Base-by-base conservation (phyloP, 1,140 invertebrate genomes). In the Danaus melanippus region DNA sequence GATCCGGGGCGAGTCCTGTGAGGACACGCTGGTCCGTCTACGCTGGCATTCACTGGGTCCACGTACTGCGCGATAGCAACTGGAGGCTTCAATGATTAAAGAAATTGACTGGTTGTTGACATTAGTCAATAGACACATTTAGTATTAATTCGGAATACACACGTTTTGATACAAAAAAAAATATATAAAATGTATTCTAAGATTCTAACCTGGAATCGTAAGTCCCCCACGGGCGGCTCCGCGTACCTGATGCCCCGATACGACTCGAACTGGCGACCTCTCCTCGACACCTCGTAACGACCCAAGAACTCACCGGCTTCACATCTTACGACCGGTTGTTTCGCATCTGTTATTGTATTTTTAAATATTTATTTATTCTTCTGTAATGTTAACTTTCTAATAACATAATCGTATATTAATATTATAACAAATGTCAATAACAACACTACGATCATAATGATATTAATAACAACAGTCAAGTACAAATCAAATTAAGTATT, bases 201-300 rank as follows among this genome's bases (percentile, higher is more conserved):
- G 12, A 51, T 9, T 15, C 44, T 21, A 49, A 91, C 90, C 86
- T 91, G 70, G 63, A 92, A 92, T 56, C 90, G 75, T 3, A 87
- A 69, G 12, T 88, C 75, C 8, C 88, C 89, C 0, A 88, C 70
- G 0, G 91, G 90, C 4, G 91, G 76, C 60, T 91, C 83, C 0
- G 87, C 90, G 63, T 91, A 92, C 56, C 87, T 79, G 1, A 92
- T 81, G 6, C 90, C 90, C 0, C 89, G 85, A 68, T 90, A 92
- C 0, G 89, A 71, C 66, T 89, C 89, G 62, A 92, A 74, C 32
- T 42, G 57, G 8, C 74, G 64, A 1, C 75, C 77, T 8, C 69
- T 70, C 2, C 83, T 56, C 1, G 80, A 67, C 60, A 60, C 59
- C 64, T 79, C 76, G 66, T 69, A 76, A 0, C 73, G 70, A 2